Percentiles rank a stretch among this genome's conserved stretches.
Conservation (phyloP, 2,113 vertebrate species). For the Salvelinus alpinus region DNA sequence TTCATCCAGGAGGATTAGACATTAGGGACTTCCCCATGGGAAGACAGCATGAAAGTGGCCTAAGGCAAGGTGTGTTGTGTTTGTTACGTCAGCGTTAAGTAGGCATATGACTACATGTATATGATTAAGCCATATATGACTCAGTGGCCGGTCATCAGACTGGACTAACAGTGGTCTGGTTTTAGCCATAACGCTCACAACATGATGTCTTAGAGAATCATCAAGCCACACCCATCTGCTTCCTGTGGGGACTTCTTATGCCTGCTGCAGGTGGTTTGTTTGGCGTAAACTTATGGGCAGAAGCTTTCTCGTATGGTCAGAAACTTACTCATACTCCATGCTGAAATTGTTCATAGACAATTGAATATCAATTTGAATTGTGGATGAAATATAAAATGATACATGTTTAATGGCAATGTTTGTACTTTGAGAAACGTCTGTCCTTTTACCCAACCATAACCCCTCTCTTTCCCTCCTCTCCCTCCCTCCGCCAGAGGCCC, state of each 20-base stretch:
- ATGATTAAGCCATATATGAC: conserved; percentile 37
- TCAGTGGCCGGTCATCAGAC: conserved; percentile 45
- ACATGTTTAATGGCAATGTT: too few relatives aligned
- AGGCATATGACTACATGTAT: not conserved
- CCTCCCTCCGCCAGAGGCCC: conserved; percentile 69
- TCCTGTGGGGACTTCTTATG: conserved; percentile 11
- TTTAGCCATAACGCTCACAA: conserved; percentile 14
- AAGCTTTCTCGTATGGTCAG: too few relatives aligned
- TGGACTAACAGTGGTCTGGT: conserved; percentile 22
- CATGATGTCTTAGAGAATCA: conserved; percentile 57
- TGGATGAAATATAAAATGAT: too few relatives aligned
- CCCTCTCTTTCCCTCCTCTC: not conserved
- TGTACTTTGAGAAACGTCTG: too few relatives aligned
- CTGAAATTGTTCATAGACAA: not conserved
- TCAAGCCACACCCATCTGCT: conserved; percentile 32
- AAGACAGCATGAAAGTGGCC: not conserved
- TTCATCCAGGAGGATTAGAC: too few relatives aligned
- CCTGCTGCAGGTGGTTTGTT: not conserved
- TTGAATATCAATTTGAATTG: too few relatives aligned
- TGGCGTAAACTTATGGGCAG: not conserved
- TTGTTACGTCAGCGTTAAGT: conserved; percentile 19
- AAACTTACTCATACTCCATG: not conserved
- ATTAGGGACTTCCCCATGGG: not conserved
- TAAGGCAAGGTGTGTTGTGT: not conserved
- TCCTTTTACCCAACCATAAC: too few relatives aligned